Evolutionary conservation across 2,113 vertebrate species (phyloP).

Genomic region (Tupaia tana): DNA sequence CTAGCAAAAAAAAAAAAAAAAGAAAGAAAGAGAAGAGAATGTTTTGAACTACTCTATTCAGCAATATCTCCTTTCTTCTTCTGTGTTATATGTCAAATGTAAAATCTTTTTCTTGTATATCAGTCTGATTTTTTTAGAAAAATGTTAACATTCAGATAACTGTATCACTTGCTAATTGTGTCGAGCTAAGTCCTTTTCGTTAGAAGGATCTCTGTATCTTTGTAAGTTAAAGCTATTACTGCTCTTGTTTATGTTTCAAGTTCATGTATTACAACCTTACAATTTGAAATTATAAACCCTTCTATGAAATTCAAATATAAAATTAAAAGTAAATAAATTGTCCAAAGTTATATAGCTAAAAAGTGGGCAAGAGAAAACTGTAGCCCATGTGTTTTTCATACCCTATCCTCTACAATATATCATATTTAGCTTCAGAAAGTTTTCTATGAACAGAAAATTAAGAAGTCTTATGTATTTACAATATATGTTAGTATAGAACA

Average conservation of each 20-base stretch:
- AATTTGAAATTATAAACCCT: background rate
- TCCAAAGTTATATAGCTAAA: background rate
- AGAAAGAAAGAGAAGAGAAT: background rate
- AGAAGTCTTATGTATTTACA: background rate
- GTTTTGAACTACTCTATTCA: background rate
- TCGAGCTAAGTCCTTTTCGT: background rate
- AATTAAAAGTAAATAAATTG: background rate
- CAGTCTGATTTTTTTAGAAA: background rate
- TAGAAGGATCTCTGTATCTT: background rate
- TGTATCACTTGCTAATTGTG: background rate
- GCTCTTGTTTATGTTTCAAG: background rate
- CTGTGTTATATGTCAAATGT: background rate
- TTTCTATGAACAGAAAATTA: conserved; percentile 27
- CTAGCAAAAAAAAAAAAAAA: too few species aligned
- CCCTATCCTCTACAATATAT: background rate
- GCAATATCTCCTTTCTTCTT: background rate
- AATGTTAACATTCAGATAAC: background rate
- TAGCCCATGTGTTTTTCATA: background rate
- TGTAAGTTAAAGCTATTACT: background rate
- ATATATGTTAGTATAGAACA: background rate
- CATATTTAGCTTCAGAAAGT: background rate
- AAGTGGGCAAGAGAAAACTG: background rate
- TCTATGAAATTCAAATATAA: background rate
- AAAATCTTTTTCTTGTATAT: conserved; percentile 21
- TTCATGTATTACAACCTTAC: background rate